Base-by-base conservation (phyloP, 2,113 vertebrate species). In the Probosciger aterrimus region DNA sequence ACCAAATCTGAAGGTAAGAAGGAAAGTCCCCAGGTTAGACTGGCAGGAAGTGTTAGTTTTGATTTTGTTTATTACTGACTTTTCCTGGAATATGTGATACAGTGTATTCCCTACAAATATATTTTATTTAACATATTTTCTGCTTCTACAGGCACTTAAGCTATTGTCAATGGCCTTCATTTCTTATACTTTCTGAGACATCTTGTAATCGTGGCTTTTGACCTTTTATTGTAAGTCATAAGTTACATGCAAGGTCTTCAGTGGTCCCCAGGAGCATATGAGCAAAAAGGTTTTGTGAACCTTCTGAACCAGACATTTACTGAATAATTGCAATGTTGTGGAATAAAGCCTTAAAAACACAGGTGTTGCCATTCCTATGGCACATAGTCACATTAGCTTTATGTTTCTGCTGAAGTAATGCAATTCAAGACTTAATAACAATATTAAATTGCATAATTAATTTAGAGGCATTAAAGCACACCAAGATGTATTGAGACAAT, bases 381-480 rank as follows among this genome's bases (percentile, higher is more conserved):
- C 46, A 89, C 52, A 92, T 52, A 95, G 91, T 89, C 86, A 69
- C 25, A 92, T 96, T 96, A 97, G 8, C 70, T 94, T 95, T 88
- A 93, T 85, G 39, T 84, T 92, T 92, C 62, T 84, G 88, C 88
- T 82, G 88, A 95, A 90, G 39, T 75, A 97, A 96, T 84, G 57
- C 25, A 91, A 93, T 93, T 90, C 60, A 64, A 84, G 77, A 86
- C 71, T 86, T 86, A 95, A 60, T 77, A 96, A 88, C 24, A 78
- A 59, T 39, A 94, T 93, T 92, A 93, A 94, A 94, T 84, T 78
- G 73, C 47, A 46, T 84, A 94, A 96, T 95, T 96, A 96, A 88
- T 83, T 94, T 94, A 96, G 44, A 88, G 25, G 69, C 86, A 93
- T 88, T 95, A 94, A 96, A 95, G 90, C 73, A 92, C 57, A 96